These are phyloP conservation scores for Cladopsammia gracilis DNA, from an alignment of 64 coral and sea anemone genomes.

Conservation along the genomic window DNA sequence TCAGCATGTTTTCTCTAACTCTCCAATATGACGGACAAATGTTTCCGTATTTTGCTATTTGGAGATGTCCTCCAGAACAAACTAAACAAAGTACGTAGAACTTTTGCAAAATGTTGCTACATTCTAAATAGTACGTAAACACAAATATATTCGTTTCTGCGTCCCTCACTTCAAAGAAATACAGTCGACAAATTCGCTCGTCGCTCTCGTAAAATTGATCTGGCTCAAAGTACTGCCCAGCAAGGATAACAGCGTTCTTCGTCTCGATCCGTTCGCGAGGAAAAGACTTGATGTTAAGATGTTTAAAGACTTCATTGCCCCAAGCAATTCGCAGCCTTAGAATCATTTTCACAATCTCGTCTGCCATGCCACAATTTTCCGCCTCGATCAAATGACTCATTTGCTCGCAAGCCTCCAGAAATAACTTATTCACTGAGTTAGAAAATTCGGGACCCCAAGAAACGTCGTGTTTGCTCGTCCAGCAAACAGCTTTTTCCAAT, in stretches of 20 bases:
- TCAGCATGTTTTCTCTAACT: slow-evolving; percentile 57
- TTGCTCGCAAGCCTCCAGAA: slow-evolving; percentile 5
- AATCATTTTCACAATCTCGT: slow-evolving; percentile 51
- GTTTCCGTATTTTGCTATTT: slow-evolving; percentile 44
- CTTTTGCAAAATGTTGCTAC: slow-evolving; percentile 52
- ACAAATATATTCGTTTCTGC: slow-evolving; percentile 2
- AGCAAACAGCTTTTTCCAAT: slow-evolving; percentile 35
- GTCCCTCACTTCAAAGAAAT: slow-evolving; percentile 48
- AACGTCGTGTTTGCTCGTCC: slow-evolving; percentile 37
- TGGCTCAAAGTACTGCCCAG: slow-evolving; percentile 49
- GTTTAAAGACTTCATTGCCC: slow-evolving; percentile 28
- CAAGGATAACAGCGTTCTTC: slow-evolving; percentile 16
- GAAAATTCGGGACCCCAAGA: slow-evolving; percentile 24
- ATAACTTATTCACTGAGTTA: slow-evolving; percentile 9
- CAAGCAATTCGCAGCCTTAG: slow-evolving; percentile 17
- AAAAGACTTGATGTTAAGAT: slow-evolving; percentile 57
- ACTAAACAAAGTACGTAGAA: slow-evolving; percentile 58
- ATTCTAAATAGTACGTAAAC: slow-evolving; percentile 72
- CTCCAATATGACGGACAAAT: slow-evolving; percentile 62
- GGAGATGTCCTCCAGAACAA: slow-evolving; percentile 49
- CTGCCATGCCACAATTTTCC: not conserved
- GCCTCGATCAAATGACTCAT: slow-evolving; percentile 34
- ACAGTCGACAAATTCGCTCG: slow-evolving; percentile 33
- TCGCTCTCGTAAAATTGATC: slow-evolving; percentile 50
- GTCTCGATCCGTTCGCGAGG: slow-evolving; percentile 56